phyloP scores from a whole-genome alignment of 1,140 invertebrate genomes.

The Platorchestia sp. region DNA sequence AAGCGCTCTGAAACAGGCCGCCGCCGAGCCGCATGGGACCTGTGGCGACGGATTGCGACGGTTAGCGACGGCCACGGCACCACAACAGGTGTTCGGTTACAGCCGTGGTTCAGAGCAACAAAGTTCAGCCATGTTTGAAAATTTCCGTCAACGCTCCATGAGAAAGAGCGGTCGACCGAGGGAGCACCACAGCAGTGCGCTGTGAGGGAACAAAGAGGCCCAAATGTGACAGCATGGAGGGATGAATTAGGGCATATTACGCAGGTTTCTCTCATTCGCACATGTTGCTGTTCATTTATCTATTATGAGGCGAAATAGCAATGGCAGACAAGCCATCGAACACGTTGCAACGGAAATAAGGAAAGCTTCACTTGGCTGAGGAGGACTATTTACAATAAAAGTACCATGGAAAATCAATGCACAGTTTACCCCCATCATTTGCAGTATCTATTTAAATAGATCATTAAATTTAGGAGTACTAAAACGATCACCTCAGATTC shows the following conservation, averaged over 20 bases:
- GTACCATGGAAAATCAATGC: no score
- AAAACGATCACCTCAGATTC: no score
- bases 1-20: not conserved
- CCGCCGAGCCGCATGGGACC: not conserved
- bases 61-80: not conserved
- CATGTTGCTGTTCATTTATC: no score
- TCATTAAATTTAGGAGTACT: no score
- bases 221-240: not conserved
- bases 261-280: no score
- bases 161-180: not conserved
- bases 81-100: constrained; percentile 50
- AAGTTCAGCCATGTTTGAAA: constrained; percentile 10
- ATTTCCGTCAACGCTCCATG: constrained; percentile 25
- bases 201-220: not conserved
- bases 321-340: no score
- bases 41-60: not conserved
- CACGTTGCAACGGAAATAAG: no score
- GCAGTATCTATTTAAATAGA: no score
- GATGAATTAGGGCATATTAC: not conserved
- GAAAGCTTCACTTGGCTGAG: no score
- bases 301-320: no score
- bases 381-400: no score
- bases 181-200: not conserved
- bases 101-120: constrained; percentile 20
- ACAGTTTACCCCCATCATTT: no score